Conservation (phyloP, 2,888 invertebrate genomes). For the Drosophila prostipennis region DNA sequence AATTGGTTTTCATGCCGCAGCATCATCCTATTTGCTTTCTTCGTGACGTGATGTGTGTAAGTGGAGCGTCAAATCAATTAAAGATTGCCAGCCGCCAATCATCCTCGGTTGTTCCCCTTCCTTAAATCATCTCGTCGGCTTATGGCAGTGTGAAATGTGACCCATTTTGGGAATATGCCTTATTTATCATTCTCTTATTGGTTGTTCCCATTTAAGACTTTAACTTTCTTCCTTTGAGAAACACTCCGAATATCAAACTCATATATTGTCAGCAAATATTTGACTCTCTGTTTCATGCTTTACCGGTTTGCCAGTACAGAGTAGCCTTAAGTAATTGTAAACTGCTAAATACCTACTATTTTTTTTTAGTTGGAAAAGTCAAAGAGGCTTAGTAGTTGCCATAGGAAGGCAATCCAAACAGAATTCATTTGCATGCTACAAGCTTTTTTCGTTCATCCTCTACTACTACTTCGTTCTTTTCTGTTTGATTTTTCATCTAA, state of each 20-base stretch:
- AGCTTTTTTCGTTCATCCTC: constrained; percentile 24
- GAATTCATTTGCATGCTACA: constrained; percentile 72
- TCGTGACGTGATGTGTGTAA: constrained; percentile 35
- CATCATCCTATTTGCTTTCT: constrained; percentile 22
- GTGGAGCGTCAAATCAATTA: constrained; percentile 63
- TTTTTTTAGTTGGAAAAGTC: constrained; percentile 58
- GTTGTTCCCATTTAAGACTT: not conserved
- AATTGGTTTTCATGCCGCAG: constrained; percentile 53
- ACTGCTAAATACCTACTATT: constrained; percentile 50
- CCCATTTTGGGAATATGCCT: constrained; percentile 6
- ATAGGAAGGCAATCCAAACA: constrained; percentile 48
- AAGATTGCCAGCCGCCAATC: constrained; percentile 43
- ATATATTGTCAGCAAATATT: too few relatives aligned
- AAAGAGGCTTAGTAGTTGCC: constrained; percentile 29
- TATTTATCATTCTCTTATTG: not conserved
- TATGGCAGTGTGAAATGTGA: constrained; percentile 15
- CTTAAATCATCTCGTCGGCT: constrained; percentile 3
- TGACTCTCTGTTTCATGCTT: too few relatives aligned
- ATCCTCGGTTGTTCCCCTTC: constrained; percentile 10
- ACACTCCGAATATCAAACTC: too few relatives aligned
- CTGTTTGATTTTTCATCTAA: constrained; percentile 70
- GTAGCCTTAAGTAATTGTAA: constrained; percentile 69
- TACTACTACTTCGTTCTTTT: constrained; percentile 7
- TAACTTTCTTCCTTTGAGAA: too few relatives aligned
- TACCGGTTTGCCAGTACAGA: not conserved